Base-by-base conservation (phyloP, 1,140 invertebrate genomes). In the Capitella teleta region DNA sequence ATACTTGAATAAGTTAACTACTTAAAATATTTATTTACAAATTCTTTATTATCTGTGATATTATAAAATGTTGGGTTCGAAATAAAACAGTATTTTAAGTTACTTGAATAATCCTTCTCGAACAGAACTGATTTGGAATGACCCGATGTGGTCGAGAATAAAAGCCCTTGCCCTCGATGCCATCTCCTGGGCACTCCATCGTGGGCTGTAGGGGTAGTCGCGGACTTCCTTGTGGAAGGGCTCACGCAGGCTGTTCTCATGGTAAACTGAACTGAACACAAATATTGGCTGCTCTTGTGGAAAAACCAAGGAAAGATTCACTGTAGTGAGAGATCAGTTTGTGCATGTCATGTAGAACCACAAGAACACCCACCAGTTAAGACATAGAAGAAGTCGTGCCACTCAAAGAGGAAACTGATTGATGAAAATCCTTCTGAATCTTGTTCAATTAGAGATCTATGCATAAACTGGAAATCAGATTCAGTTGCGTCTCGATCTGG, bases 381-480 rank as follows among this genome's bases (percentile, higher is more conserved):
- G 14, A 68, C 59, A 48, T 72, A 73, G 53, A 65, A 70, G 54
- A 73, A 73, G 50, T 71, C 66, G 56, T 72, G 63, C 63, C 68
- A 71, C 56, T 73, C 69, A 55, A 72, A 64, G 12, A 73, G 46
- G 49, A 71, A 67, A 3, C 61, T 60, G 14, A 70, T 61, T 37
- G 60, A 62, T 19, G 45, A 54, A 50, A 68, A 72, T 3, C 51
- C 40, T 43, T 68, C 65, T 19, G 58, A 54, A 55, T 73, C 70
- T 57, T 68, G 72, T 49, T 73, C 70, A 12, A 72, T 28, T 14
- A 69, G 53, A 36, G 61, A 60, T 26, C 70, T 70, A 55, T 53
- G n/a, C n/a, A n/a, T n/a, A n/a, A n/a, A n/a, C n/a, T n/a, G n/a
- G n/a, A n/a, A n/a, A n/a, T n/a, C n/a, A n/a, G n/a, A n/a, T n/a